Conservation (phyloP, 2,113 vertebrate species). For the Antechinus flavipes region DNA sequence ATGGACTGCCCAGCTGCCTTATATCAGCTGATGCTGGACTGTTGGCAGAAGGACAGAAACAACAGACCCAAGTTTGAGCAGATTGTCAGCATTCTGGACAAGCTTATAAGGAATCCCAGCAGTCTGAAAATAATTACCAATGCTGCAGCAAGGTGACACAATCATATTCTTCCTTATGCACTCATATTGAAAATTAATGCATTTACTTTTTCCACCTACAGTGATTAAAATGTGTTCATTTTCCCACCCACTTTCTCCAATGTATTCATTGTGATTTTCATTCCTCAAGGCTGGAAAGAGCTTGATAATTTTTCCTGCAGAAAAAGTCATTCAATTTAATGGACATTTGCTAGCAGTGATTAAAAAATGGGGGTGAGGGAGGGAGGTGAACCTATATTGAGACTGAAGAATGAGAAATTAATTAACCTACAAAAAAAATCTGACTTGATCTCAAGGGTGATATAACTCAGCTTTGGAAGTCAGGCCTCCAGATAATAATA, state of each 20-base stretch:
- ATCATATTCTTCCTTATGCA: background rate
- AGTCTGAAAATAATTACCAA: constrained; percentile 97
- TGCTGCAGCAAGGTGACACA: constrained; percentile 93
- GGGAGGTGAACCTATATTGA: background rate
- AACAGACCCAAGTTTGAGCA: constrained; percentile 98
- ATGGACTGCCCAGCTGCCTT: constrained; percentile 99
- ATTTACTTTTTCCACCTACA: constrained; percentile 56
- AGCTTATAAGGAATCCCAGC: constrained; percentile 97
- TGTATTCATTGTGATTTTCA: background rate
- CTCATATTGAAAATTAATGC: constrained; percentile 2
- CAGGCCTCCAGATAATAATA: background rate
- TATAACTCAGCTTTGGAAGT: background rate
- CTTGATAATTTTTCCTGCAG: background rate
- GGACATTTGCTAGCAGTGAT: background rate
- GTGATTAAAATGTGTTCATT: constrained; percentile 13
- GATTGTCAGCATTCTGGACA: constrained; percentile 99
- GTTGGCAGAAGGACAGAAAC: constrained; percentile 99
- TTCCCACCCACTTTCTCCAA: background rate
- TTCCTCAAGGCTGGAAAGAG: background rate
- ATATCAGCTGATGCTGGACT: constrained; percentile 99
- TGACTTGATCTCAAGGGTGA: background rate
- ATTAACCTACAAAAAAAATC: background rate
- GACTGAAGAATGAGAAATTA: background rate
- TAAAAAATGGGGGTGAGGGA: background rate
- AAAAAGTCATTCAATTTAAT: background rate